Base-by-base conservation (phyloP, 2,797 vertebrate genomes). In the Leuciscus waleckii region DNA sequence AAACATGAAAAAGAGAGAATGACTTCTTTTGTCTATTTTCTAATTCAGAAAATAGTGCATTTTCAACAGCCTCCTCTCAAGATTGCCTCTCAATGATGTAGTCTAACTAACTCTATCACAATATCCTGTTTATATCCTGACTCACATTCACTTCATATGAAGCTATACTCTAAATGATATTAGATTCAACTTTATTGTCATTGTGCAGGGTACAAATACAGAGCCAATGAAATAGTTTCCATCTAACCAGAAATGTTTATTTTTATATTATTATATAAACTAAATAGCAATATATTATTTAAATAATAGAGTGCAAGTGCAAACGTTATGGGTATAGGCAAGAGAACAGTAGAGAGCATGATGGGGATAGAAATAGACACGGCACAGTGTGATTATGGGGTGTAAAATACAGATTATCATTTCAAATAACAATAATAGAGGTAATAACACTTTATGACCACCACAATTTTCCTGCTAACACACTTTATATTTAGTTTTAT, bases 31-130 rank as follows among this genome's bases (percentile, higher is more conserved):
- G 49, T 26, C 8, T 58, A 16, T 46, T 35, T 84, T 84, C 19
- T 58, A 39, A 79, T 70, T 79, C 74, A 46, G 29, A 58, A 26
- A 61, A 71, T 2, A 19, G 4, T 61, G 19, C 8, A 26, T 79
- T 79, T 87, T 63, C 49, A 70, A 23, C 16, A 81, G 61, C 68
- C 35, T 78, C 41, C 78, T 77, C 68, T 85, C 58, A 49, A 35
- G 79, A 77, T 87, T 77, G 82, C 54, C 39, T 41, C 75, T 84
- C 51, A 69, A 39, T 56, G 14, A 81, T 70, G n/a, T 69, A 70
- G 23, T 70, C 67, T 29, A 81, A 51, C 29, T 35, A 67, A n/a
- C 29, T 74, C 41, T n/a, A 46, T 77, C 35, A 41, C 54, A 77
- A 77, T 61, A 58, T 61, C 32, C 79, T 81, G 46, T 81, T 56